Conservation (phyloP, 2,888 invertebrate genomes). For the Troides helena region DNA sequence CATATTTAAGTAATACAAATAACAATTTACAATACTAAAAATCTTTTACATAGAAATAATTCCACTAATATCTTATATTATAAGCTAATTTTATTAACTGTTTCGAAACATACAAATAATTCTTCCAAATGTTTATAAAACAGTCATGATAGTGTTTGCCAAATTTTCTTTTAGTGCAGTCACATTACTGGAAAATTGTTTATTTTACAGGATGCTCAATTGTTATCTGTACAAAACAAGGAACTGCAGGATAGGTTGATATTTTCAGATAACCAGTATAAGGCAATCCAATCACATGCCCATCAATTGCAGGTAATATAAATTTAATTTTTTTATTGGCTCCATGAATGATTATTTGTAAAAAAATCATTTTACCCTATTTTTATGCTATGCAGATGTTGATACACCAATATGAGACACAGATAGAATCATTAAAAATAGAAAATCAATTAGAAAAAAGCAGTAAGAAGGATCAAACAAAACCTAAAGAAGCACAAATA, state of each 20-base stretch:
- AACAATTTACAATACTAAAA: not conserved
- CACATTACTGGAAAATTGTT: not conserved
- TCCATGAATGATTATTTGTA: not conserved
- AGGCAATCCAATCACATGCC: slow-evolving; percentile 51
- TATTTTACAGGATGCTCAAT: slow-evolving; percentile 48
- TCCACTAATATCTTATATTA: too few relatives aligned
- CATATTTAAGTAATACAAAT: not conserved
- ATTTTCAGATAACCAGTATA: slow-evolving; percentile 35
- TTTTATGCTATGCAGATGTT: slow-evolving; percentile 40
- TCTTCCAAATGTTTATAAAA: too few relatives aligned
- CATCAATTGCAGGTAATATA: slow-evolving; percentile 54
- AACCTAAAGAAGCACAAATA: slow-evolving; percentile 32
- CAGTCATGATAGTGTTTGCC: too few relatives aligned
- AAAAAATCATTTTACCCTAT: not conserved
- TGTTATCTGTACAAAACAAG: slow-evolving; percentile 34
- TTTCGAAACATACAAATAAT: too few relatives aligned
- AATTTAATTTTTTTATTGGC: not conserved
- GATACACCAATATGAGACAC: slow-evolving; percentile 47
- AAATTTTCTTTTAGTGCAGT: too few relatives aligned
- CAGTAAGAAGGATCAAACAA: slow-evolving; percentile 28
- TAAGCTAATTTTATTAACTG: too few relatives aligned
- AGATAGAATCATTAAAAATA: slow-evolving; percentile 44
- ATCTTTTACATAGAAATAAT: not conserved
- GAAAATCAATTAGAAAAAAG: slow-evolving; percentile 45
- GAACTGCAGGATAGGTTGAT: slow-evolving; percentile 32